Conservation (phyloP, 2,888 invertebrate species). For the Ptilodon capucinus region DNA sequence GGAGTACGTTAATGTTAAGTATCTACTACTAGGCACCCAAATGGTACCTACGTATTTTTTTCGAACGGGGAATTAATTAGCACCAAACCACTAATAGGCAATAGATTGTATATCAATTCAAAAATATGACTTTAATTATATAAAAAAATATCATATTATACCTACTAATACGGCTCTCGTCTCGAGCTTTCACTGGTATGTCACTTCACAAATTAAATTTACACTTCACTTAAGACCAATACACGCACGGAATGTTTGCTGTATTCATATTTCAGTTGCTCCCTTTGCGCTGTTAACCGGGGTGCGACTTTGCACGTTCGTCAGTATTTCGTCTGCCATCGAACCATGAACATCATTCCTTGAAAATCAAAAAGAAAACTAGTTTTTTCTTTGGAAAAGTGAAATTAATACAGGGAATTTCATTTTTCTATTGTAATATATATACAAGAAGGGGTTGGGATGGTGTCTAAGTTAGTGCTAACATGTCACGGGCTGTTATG, state of each 20-base stretch:
- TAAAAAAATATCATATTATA: not conserved
- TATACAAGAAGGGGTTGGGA: slow-evolving; percentile 26
- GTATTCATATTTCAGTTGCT: slow-evolving; percentile 64
- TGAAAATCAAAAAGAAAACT: slow-evolving; percentile 13
- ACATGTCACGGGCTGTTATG: slow-evolving; percentile 62
- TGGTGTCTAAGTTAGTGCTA: slow-evolving; percentile 56
- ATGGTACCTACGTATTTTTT: too few relatives aligned
- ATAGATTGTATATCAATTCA: not conserved
- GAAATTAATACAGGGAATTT: slow-evolving; percentile 13
- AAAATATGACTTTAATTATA: not conserved
- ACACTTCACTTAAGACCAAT: slow-evolving; percentile 56
- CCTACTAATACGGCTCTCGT: slow-evolving; percentile 1
- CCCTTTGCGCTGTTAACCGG: slow-evolving; percentile 67
- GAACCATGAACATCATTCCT: slow-evolving; percentile 45
- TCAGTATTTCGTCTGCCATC: slow-evolving; percentile 58
- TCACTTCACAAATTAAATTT: slow-evolving; percentile 67
- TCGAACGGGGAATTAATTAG: too few relatives aligned
- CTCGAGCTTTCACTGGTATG: slow-evolving; percentile 46
- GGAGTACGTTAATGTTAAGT: too few relatives aligned
- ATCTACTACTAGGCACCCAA: too few relatives aligned
- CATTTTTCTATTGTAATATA: slow-evolving; percentile 6
- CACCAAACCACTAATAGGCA: not conserved
- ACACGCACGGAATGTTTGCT: slow-evolving; percentile 63
- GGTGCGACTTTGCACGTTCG: slow-evolving; percentile 46
- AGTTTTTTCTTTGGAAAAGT: slow-evolving; percentile 10